Conservation (phyloP, 1,140 invertebrate genomes). For the Lysiphlebus fabarum region DNA sequence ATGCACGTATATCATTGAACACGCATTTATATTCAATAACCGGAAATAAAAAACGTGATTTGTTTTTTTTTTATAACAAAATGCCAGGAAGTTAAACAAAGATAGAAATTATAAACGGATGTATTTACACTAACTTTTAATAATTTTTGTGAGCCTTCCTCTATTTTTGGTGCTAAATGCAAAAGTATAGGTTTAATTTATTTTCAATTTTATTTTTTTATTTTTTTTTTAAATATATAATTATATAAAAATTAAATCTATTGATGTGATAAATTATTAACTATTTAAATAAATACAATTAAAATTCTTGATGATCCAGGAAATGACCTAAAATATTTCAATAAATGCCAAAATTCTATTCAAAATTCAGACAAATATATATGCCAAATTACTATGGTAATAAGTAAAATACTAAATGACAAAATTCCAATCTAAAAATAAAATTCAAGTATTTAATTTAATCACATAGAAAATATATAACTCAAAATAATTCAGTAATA, state of each 20-base stretch:
- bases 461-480: too few relatives aligned
- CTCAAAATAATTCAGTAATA: too few relatives aligned
- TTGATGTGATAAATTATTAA: slow-evolving; percentile 3
- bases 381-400: too few relatives aligned
- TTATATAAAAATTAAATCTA: not conserved
- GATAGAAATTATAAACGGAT: not conserved
- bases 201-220: slow-evolving; percentile 5
- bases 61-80: slow-evolving; percentile 30
- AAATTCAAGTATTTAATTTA: too few relatives aligned
- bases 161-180: slow-evolving; percentile 28
- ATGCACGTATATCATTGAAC: slow-evolving; percentile 13
- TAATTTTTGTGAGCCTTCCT: slow-evolving; percentile 22
- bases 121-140: not conserved
- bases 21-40: slow-evolving; percentile 17
- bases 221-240: not conserved
- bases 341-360: too few relatives aligned
- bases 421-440: too few relatives aligned
- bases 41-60: slow-evolving; percentile 35
- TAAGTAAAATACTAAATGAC: too few relatives aligned
- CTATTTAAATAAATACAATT: too few relatives aligned
- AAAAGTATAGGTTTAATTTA: slow-evolving; percentile 30
- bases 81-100: slow-evolving; percentile 30
- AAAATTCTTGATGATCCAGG: too few relatives aligned
- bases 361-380: too few relatives aligned
- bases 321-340: too few relatives aligned